Base-by-base conservation (phyloP, 1,140 invertebrate species). In the Drosophila hydei region DNA sequence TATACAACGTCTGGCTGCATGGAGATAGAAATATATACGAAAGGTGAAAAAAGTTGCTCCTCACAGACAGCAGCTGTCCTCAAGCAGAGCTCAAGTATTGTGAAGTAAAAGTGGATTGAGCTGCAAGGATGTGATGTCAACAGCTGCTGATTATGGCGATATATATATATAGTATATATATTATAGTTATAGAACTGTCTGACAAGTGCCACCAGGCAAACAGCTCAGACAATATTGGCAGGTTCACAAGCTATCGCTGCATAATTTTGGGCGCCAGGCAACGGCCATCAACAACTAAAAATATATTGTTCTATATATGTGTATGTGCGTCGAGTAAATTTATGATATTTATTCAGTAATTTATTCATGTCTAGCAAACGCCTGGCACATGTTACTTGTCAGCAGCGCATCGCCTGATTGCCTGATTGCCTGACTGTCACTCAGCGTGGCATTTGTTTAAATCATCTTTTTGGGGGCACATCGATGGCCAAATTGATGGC, bases 321-420 rank as follows among this genome's bases (percentile, higher is more conserved):
- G 12, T 1, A 38, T 38, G 36, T 38, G n/a, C n/a, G 36, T 12
- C 36, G 14, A 40, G n/a, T n/a, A 61, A 65, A 85, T 85, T 77
- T 80, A 85, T 85, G 81, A 63, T 85, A 85, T 85, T 85, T 85
- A 85, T 85, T 85, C 77, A 65, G 81, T 77, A 87, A 85, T 87
- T 80, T 80, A 87, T 85, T 72, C 74, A 75, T 69, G 67, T 75
- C 68, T 62, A 64, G 47, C 67, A 50, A 33, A 36, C 18, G 45
- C 19, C 27, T 61, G 59, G 48, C 69, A 68, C 71, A 74, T 77
- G 74, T 69, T 64, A 48, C 63, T 48, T 71, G 47, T 58, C 70
- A 55, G 58, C 70, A 9, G 5, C 18, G n/a, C 8, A 42, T 25
- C 43, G 43, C 7, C 23, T 14, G n/a, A 16, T 43, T 40, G 43